phyloP scores from a whole-genome alignment of 2,888 invertebrate genomes.

The Heliconius sara region DNA sequence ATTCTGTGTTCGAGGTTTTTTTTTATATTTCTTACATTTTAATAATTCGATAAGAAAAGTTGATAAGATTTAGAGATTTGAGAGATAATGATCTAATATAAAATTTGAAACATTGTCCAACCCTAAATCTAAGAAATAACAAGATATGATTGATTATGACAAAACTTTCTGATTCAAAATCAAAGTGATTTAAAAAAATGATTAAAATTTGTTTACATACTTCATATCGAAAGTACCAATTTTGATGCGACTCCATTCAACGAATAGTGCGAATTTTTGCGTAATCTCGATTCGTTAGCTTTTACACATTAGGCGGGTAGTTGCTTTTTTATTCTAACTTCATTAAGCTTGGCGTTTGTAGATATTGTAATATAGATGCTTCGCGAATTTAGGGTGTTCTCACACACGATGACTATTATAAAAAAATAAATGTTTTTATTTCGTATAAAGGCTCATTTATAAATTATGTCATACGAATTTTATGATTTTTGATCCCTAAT shows the following conservation, averaged over 20 bases:
- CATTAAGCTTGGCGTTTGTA: constrained; percentile 74
- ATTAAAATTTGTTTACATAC: not conserved
- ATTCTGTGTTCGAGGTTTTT: too few relatives aligned
- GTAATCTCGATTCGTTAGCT: constrained; percentile 67
- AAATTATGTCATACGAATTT: too few relatives aligned
- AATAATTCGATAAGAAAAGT: not conserved
- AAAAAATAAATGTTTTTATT: not conserved
- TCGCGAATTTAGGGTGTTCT: constrained; percentile 28
- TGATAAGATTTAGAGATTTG: too few relatives aligned
- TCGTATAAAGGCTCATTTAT: too few relatives aligned
- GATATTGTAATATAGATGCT: constrained; percentile 62
- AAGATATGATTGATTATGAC: too few relatives aligned
- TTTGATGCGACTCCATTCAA: constrained; percentile 22
- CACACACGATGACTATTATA: constrained; percentile 37
- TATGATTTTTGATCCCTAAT: too few relatives aligned
- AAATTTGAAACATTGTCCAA: too few relatives aligned
- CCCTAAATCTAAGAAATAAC: too few relatives aligned
- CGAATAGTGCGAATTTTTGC: constrained; percentile 53
- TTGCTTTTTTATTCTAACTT: constrained; percentile 54
- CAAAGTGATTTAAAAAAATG: too few relatives aligned
- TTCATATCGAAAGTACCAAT: not conserved
- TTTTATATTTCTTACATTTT: not conserved
- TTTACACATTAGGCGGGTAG: constrained; percentile 68
- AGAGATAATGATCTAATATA: too few relatives aligned
- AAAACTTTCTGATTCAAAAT: too few relatives aligned